Percentiles rank a stretch among this genome's conserved stretches.
Conservation (phyloP, 2,888 invertebrate species). For the Pyrrhosoma nymphula region DNA sequence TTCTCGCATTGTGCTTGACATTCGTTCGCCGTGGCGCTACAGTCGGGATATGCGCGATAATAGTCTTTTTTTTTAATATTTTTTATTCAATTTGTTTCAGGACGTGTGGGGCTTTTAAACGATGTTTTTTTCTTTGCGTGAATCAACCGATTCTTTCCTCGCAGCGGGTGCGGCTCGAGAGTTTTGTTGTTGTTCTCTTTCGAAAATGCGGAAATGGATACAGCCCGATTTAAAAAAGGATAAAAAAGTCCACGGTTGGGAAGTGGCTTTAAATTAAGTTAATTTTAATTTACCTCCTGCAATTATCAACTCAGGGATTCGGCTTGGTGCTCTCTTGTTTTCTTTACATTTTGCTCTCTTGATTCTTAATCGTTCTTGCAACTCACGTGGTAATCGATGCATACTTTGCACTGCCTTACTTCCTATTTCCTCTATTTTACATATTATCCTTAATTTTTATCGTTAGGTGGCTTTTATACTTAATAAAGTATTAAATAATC, state of each 20-base stretch:
- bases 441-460: no score
- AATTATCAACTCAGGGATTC: not conserved
- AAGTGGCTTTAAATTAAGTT: not conserved
- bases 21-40: slow-evolving; percentile 19
- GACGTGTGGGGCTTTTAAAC: not conserved
- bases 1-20: not conserved
- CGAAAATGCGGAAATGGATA: not conserved
- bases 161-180: not conserved
- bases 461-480: no score
- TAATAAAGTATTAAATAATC: no score
- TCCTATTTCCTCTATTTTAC: no score
- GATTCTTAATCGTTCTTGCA: no score
- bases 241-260: not conserved
- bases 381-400: no score
- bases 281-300: not conserved
- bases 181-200: not conserved
- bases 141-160: slow-evolving; percentile 23
- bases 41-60: not conserved
- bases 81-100: not conserved
- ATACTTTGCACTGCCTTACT: no score
- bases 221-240: not conserved
- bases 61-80: not conserved
- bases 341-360: no score
- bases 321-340: no score
- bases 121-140: not conserved